Percentiles rank a stretch among this genome's conserved stretches.
Evolutionary conservation across 2,113 vertebrate species (phyloP).

Genomic region (Halcyon malimbica): DNA sequence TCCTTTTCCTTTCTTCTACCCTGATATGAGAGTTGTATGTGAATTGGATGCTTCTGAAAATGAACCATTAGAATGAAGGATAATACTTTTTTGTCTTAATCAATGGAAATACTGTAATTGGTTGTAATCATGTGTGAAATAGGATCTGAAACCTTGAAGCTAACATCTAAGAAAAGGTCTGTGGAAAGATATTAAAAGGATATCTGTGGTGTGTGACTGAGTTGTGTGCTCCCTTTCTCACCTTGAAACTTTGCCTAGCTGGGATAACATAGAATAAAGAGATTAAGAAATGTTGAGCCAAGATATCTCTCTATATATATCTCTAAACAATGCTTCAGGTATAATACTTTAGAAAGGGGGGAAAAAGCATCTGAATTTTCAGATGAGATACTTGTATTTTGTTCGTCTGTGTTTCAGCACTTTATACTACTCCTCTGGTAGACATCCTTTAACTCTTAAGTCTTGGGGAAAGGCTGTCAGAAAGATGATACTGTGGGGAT

Average conservation of each 20-base stretch:
- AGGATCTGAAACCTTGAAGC: background rate
- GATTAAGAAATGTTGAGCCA: background rate
- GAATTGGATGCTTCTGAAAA: background rate
- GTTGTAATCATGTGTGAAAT: background rate
- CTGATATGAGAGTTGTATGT: accelerated
- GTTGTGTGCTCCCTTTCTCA: background rate
- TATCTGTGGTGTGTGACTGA: background rate
- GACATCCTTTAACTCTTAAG: background rate
- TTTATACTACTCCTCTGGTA: conserved; percentile 20
- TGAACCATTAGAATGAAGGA: background rate
- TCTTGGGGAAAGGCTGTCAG: background rate
- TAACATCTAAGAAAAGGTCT: background rate
- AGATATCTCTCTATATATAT: background rate
- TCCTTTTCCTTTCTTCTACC: background rate
- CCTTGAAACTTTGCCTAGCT: background rate
- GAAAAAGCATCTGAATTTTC: background rate
- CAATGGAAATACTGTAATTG: background rate
- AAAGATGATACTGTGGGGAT: conserved; percentile 5
- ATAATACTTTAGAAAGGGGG: background rate
- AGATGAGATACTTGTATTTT: background rate
- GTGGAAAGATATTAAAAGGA: background rate
- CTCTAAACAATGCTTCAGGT: background rate
- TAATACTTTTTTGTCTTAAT: background rate
- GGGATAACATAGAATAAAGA: background rate
- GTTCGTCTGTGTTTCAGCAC: background rate